Evolutionary conservation across 2,797 vertebrate species (phyloP), one percentile per base, ranked within the genome.

Genomic region (Cossypha dichroa): DNA sequence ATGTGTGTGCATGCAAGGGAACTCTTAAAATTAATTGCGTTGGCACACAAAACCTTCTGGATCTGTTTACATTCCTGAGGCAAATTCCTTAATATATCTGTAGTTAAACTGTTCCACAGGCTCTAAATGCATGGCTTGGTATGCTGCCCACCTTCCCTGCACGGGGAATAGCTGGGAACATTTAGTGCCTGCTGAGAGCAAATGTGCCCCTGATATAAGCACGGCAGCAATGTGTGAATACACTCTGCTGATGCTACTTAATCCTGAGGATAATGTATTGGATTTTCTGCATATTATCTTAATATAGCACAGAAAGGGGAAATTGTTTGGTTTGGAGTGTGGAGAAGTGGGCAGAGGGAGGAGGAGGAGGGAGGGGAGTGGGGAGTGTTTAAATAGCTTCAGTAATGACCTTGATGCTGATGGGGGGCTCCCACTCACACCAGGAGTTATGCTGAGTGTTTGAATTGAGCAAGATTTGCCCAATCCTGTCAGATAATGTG

Each of bases 1-100:
- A 34, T 85, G 82, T 68, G 49, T 58, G 64, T 68, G 56, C 91
- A 74, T 28, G 78, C 88, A 80, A 67, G 62, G 84, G 68, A 91
- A 85, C 59, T 60, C 81, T 80, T 89, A 90, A 91, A 91, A 95
- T 85, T 89, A 85, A 93, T 77, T 67, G 46, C 72, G 36, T 93
- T 94, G 79, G 91, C 88, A 93, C 82, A 58, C 48, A 64, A 75
- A 89, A 54, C 69, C 77, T 81, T 94, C 58, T 84, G 69, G 56
- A 54, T 74, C 67, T 94, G 78, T 94, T 96, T 96, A 94, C 82
- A 88, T 95, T 96, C 93, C 91, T 92, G 74, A 95, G 94, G 95
- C 91, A 89, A 92, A 96, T 96, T 95, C 72, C 79, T 78, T 89
- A 54, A 75, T 79, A 40, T 81, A 91, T 91, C 83, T 84, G 72